Evolutionary conservation across 2,888 invertebrate species (phyloP), one percentile per base, ranked within the genome.

Genomic region (Caenorhabditis imperialis): DNA sequence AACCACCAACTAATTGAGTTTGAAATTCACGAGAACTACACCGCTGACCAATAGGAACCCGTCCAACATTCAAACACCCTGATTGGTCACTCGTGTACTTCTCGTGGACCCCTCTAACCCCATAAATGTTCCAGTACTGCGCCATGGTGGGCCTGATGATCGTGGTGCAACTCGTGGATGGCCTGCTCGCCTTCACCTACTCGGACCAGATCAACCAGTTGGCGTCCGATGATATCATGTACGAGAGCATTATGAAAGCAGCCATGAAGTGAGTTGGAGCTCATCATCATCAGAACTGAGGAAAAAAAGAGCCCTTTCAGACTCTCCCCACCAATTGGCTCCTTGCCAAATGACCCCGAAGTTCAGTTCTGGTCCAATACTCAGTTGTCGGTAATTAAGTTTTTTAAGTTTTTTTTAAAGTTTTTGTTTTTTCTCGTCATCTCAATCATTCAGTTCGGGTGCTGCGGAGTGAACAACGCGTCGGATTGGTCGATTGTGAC

Each of bases 131-230:
- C 14, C 67, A 79, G 79, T 79, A 79, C 54, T 77, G 77, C 40
- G 79, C 73, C 2, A 65, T 79, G 30, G 74, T 77, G 27, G 79
- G 67, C 2, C 35, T 79, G 25, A 77, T 77, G 75, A 77, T 79
- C 25, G 61, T 79, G 16, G 73, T 77, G 10, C 79, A 79, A 65
- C 57, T 79, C 20, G 75, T 79, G 4, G 63, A 73, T 42, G 79
- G 79, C 18, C 71, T 79, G n/a, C 58, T 79, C 3, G 75, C 77
- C 14, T 79, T 79, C 63, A 78, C 73, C 3, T 79, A 79, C 44
- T 67, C 77, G 12, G 77, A 79, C 47, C 71, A 76, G 18, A 60
- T 79, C 22, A 79, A 79, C 40, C 71, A 72, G 33, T 62, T 79
- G 37, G 75, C 74, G 16, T 62, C 69, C 4, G 71, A 77, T 38